These are phyloP conservation scores for Cerastis leucographa DNA, from an alignment of 2,888 invertebrate species.

Conservation along the genomic window DNA sequence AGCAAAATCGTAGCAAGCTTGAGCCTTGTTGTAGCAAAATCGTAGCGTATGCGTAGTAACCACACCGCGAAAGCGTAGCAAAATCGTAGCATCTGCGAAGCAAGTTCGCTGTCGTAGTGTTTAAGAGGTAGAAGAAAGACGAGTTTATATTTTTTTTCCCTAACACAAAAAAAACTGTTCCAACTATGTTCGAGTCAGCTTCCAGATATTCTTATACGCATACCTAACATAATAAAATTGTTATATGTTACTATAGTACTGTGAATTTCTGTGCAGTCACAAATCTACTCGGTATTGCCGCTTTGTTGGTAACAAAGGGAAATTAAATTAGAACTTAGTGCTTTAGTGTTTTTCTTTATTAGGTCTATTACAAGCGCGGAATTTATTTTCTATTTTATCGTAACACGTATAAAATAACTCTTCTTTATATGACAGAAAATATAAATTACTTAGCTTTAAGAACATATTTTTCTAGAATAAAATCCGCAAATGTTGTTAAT, in stretches of 20 bases:
- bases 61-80: not conserved
- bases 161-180: not conserved
- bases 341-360: constrained; percentile 42
- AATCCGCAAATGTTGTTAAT: constrained; percentile 4
- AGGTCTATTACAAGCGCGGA: constrained; percentile 31
- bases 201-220: constrained; percentile 7
- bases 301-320: constrained; percentile 48
- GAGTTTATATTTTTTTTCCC: not conserved
- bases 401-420: constrained; percentile 32
- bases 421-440: constrained; percentile 34
- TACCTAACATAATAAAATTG: constrained; percentile 27
- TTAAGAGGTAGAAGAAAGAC: not conserved
- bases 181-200: not conserved
- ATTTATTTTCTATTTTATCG: constrained; percentile 39
- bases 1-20: not conserved
- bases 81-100: not conserved
- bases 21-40: not conserved
- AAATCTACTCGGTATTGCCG: constrained; percentile 37
- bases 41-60: not conserved
- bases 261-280: constrained; percentile 39
- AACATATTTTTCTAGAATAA: constrained; percentile 30
- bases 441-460: constrained; percentile 36
- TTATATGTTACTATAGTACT: constrained; percentile 18
- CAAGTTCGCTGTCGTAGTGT: not conserved
- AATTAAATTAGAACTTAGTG: constrained; percentile 51